Percentiles rank a stretch among this genome's conserved stretches.
phyloP scores from a whole-genome alignment of 2,797 vertebrate species.

The Coregonus ussuriensis region DNA sequence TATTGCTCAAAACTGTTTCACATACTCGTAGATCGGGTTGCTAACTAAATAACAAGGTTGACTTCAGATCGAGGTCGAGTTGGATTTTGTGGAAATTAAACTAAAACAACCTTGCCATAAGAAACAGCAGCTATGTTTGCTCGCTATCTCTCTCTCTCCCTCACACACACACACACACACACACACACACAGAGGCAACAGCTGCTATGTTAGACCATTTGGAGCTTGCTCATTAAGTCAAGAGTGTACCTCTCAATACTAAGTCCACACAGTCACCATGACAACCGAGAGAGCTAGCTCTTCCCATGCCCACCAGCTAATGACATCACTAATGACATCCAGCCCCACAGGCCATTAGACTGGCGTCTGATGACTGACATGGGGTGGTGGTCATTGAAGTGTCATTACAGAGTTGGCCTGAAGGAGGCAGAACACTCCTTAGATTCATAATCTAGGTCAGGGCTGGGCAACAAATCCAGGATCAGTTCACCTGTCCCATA shows the following conservation, averaged over 20 bases:
- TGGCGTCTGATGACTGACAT: background rate
- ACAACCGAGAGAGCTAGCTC: constrained; percentile 1
- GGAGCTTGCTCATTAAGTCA: background rate
- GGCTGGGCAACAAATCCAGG: no score
- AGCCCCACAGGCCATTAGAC: background rate
- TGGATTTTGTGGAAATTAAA: background rate
- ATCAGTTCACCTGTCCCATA: no score
- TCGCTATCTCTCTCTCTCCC: background rate
- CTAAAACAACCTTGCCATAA: background rate
- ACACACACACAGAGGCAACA: background rate
- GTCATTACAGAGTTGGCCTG: constrained; percentile 33
- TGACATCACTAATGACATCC: background rate
- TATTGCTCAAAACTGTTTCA: constrained; percentile 8
- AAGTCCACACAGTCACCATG: constrained; percentile 9
- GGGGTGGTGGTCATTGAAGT: constrained; percentile 5
- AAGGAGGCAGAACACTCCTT: constrained; percentile 45
- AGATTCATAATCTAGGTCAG: constrained; percentile 11
- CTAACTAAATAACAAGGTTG: background rate
- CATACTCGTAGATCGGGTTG: background rate
- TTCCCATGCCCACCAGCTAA: background rate
- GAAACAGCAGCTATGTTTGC: background rate
- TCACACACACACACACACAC: constrained; percentile 1
- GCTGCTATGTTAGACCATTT: background rate
- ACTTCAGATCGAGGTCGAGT: background rate
- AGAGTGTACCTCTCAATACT: constrained; percentile 20